phyloP scores from a whole-genome alignment of 2,797 vertebrate species.

The Bovichtus variegatus region DNA sequence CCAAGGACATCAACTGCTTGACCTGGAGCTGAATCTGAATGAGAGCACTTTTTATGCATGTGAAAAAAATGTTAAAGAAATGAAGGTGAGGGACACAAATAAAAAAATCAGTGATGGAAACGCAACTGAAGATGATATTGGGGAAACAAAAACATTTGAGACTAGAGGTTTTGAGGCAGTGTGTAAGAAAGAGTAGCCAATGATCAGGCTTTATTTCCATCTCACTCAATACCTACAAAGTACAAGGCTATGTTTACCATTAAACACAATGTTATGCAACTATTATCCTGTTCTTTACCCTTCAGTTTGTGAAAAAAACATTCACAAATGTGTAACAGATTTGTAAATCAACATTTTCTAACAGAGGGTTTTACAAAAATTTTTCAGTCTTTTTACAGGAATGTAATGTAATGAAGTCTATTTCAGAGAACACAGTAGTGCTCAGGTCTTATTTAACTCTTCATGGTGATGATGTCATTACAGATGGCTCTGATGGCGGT shows the following conservation, averaged over 20 bases:
- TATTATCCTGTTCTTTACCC: constrained; percentile 8
- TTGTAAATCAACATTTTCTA: constrained; percentile 27
- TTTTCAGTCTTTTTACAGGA: constrained; percentile 16
- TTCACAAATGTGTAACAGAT: background rate
- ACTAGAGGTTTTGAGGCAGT: background rate
- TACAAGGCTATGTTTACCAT: constrained; percentile 3
- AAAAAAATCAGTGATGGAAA: background rate
- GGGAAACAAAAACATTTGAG: background rate
- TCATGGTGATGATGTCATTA: constrained; percentile 62
- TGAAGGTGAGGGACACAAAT: background rate
- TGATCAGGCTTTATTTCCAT: background rate
- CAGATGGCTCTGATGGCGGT: constrained; percentile 73
- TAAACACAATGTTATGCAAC: constrained; percentile 12
- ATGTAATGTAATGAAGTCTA: background rate
- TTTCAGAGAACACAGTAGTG: background rate
- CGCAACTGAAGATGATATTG: background rate
- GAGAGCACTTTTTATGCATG: background rate
- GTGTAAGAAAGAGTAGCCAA: background rate
- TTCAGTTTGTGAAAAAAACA: constrained; percentile 14
- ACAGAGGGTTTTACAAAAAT: constrained; percentile 28
- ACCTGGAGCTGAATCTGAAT: constrained; percentile 2
- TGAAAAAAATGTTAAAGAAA: background rate
- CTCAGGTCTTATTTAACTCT: constrained; percentile 8
- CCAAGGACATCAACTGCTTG: constrained; percentile 43
- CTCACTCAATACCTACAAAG: constrained; percentile 1